phyloP scores from a whole-genome alignment of 2,797 vertebrate genomes.

The Argentina silus region DNA sequence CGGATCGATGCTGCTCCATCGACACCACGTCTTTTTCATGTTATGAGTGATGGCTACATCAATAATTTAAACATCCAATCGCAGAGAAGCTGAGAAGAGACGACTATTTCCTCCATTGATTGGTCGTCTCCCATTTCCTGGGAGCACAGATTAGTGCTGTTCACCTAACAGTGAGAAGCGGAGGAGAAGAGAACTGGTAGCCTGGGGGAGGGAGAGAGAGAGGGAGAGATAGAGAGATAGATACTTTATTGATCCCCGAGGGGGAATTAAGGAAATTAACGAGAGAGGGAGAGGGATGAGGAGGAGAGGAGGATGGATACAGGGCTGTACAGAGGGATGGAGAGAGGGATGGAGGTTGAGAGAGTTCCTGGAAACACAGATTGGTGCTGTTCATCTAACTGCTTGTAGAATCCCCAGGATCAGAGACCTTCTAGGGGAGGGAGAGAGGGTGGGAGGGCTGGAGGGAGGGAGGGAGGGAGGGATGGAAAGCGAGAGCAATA shows the following conservation, averaged over 20 bases:
- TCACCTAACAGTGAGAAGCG: neutral
- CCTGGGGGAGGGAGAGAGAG: neutral
- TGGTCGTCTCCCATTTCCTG: constrained; percentile 38
- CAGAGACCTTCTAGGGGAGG: neutral
- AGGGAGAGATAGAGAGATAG: neutral
- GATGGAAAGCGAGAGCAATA: neutral
- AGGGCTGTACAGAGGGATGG: neutral
- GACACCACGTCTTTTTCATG: constrained; percentile 40
- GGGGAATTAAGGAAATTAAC: no score
- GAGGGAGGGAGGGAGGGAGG: neutral
- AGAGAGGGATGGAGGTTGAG: neutral
- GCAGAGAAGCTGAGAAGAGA: constrained; percentile 12
- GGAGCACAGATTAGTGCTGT: constrained; percentile 25
- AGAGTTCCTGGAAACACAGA: neutral
- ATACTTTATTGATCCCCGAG: no score
- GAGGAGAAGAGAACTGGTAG: neutral
- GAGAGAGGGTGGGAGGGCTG: no score
- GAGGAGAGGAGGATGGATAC: neutral
- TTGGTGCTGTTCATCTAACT: no score
- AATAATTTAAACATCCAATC: constrained; percentile 53
- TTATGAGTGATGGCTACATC: constrained; percentile 45
- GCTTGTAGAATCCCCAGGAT: neutral
- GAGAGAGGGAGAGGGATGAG: constrained; percentile 14
- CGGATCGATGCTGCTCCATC: constrained; percentile 40
- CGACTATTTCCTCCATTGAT: constrained; percentile 60